Evolutionary conservation across 2,888 invertebrate species (phyloP), one percentile per base, ranked within the genome.

Genomic region (Cerceris ruficornis): DNA sequence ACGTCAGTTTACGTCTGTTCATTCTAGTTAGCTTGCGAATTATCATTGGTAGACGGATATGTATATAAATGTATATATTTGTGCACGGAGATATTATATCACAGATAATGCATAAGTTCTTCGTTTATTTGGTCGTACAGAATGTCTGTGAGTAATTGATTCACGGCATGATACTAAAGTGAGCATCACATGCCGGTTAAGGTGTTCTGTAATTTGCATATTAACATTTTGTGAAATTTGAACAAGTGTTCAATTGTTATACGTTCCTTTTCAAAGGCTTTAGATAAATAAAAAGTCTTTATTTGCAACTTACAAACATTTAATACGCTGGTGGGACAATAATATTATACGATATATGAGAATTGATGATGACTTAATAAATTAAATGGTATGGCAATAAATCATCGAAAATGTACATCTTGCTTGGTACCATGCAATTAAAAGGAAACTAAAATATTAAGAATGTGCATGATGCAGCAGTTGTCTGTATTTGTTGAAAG

Each of bases 1-100:
- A n/a, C n/a, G 61, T 67, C 61, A 66, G 66, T 72, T 75, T 14
- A 39, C 42, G 61, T 75, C 72, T 72, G 75, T 58, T 75, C 57
- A 28, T 62, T 75, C 67, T 67, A 60, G 61, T 72, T 72, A 39
- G 13, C n/a, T 28, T 43, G 66, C n/a, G 43, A 58, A 62, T 62
- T 17, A 28, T 71, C 43, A 52, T 65, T 62, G 67, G 62, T 39
- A 17, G 67, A 42, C 7, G 42, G 57, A 62, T 41, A 41, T 41
- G 17, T 13, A 8, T 28, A 28, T 28, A 28, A 28, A 28, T 28
- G 28, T 28, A 28, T 28, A 28, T 28, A 28, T 28, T 28, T 28
- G 28, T 28, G 28, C 28, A 28, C 28, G 28, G 2, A 8, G 41
- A 49, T 57, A 46, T 66, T 66, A 61, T 46, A 62, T 72, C 52